Evolutionary conservation across 2,797 vertebrate genomes (phyloP).

Genomic region (Selene dorsalis): DNA sequence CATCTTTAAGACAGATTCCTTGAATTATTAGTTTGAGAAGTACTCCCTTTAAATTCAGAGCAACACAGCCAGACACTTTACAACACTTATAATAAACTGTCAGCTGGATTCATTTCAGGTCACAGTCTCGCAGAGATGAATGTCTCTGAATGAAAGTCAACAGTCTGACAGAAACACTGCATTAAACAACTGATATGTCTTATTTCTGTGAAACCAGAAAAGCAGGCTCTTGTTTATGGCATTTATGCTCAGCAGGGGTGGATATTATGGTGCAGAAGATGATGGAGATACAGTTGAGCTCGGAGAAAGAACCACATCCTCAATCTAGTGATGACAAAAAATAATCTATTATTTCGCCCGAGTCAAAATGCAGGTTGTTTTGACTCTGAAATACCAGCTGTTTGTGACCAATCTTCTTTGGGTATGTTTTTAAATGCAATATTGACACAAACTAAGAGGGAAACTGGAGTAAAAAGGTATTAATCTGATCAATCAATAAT

Average conservation of each 20-base stretch:
- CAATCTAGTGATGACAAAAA: background rate
- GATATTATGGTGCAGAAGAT: background rate
- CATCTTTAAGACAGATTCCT: background rate
- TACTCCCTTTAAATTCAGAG: slow-evolving; percentile 18
- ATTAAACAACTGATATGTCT: background rate
- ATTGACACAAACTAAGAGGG: no score
- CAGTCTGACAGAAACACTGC: background rate
- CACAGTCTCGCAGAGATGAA: background rate
- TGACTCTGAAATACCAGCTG: no score
- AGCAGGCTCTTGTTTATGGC: background rate
- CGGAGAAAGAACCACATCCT: background rate
- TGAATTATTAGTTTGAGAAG: background rate
- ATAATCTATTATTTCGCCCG: background rate
- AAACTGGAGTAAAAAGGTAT: no score
- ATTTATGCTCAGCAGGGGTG: background rate
- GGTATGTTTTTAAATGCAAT: no score
- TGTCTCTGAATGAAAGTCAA: slow-evolving; percentile 3
- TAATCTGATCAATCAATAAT: no score
- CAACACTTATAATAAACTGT: slow-evolving; percentile 18
- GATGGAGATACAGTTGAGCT: background rate
- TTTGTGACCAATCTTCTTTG: no score
- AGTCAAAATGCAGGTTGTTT: no score
- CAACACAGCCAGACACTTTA: slow-evolving; percentile 1
- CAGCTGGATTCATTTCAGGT: slow-evolving; percentile 14
- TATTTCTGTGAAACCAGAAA: background rate